A percentile compares a stretch with the other conserved stretches of the same genome.
Conservation (phyloP, 2,888 invertebrate genomes). For the Scaptomyza caliginosa region DNA sequence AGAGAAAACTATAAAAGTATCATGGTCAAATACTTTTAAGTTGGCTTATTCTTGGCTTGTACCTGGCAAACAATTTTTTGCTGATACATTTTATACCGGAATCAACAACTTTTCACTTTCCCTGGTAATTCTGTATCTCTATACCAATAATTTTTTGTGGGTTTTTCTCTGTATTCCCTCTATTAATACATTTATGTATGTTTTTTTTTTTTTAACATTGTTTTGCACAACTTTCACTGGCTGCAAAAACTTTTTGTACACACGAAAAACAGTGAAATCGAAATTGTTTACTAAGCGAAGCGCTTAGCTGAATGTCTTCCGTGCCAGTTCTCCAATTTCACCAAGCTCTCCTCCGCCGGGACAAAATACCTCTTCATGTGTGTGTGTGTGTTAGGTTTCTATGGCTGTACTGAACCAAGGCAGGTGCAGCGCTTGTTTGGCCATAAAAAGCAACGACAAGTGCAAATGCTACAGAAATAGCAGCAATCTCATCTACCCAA, state of each 20-base stretch:
- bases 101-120: background rate
- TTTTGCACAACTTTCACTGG: conserved; percentile 58
- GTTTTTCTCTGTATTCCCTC: background rate
- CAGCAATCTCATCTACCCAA: conserved; percentile 4
- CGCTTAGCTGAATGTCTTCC: conserved; percentile 78
- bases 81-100: background rate
- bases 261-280: conserved; percentile 66
- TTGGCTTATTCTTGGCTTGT: too few species aligned
- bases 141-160: background rate
- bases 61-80: background rate
- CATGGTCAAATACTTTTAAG: background rate
- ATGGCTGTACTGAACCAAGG: conserved; percentile 33
- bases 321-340: conserved; percentile 66
- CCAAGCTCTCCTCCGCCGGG: conserved; percentile 42
- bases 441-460: conserved; percentile 75
- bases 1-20: background rate
- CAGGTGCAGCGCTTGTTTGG: conserved; percentile 66
- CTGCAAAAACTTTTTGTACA: conserved; percentile 63
- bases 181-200: conserved; percentile 2
- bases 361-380: conserved; percentile 59
- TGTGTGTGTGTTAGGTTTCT: conserved; percentile 1
- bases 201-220: conserved; percentile 34
- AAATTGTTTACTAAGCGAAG: conserved; percentile 79
- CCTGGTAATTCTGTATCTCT: background rate
- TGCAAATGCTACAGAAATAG: conserved; percentile 48